Evolutionary conservation across 2,888 invertebrate genomes (phyloP), one percentile per base, ranked within the genome.

Genomic region (Dicroscelio sp.): DNA sequence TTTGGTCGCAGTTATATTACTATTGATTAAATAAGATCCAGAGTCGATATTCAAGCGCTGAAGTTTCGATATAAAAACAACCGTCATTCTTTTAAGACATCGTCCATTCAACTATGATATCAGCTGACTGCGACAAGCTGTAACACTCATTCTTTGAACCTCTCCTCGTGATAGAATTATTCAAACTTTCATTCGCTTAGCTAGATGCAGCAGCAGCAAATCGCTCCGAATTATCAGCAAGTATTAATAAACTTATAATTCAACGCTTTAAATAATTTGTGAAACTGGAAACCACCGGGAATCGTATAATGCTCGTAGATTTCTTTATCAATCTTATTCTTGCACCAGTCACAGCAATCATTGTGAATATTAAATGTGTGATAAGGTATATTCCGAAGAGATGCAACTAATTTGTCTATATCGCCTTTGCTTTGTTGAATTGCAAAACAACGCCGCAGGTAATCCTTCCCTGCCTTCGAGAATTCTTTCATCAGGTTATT

Each of bases 111-210:
- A 90, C 83, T 65, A 84, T 38, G n/a, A 58, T 76, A 23, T 84
- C 85, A 0, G 69, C 25, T 8, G 84, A 87, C 71, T 87, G 80
- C 0, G 90, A 90, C 43, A 35, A 25, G 35, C 30, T 60, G 52
- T 87, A 90, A 25, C 84, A 90, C n/a, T n/a, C n/a, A n/a, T n/a
- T n/a, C n/a, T n/a, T n/a, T n/a, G 90, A 84, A 23, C 48, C 33
- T 75, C 84, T 90, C 35, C 86, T 17, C 0, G 79, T 55, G 6
- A 83, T 90, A 10, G 52, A 78, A 78, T 90, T 90, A 30, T 90
- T 83, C 2, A 86, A 25, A 43, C 83, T 86, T 43, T 90, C 79
- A 43, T 90, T 84, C 12, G 71, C 69, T 30, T 89, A 85, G 48
- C 86, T 90, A 1, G 82, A 90, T 6, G 86, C 86, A 38, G 78